Evolutionary conservation across 2,888 invertebrate genomes (phyloP).

Genomic region (Pocota personata): DNA sequence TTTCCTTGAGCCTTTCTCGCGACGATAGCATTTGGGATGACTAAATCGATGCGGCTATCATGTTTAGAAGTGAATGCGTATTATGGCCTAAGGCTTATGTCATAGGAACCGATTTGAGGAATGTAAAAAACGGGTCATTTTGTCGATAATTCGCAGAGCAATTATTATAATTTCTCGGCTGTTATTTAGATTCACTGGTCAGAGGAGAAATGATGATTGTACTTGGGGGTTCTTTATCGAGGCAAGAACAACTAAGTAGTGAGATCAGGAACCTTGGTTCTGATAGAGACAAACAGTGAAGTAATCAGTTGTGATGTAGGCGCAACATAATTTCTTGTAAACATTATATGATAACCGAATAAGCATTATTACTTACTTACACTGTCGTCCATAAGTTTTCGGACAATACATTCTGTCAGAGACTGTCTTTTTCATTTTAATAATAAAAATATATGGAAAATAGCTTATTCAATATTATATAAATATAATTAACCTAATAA

Average conservation of each 20-base stretch:
- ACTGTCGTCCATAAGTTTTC: no score
- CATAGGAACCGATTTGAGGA: constrained; percentile 28
- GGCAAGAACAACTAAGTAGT: neutral
- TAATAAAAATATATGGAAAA: no score
- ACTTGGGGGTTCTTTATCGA: neutral
- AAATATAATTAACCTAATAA: no score
- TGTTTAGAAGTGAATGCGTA: neutral
- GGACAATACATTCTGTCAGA: no score
- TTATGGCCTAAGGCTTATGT: constrained; percentile 53
- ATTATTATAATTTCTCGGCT: neutral
- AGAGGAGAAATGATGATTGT: neutral
- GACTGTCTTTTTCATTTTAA: no score
- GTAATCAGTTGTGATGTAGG: neutral
- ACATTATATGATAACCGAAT: no score
- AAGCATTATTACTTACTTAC: no score
- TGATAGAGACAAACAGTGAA: neutral
- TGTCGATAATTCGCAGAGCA: neutral
- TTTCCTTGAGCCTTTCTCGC: neutral
- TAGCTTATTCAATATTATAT: no score
- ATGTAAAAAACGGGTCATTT: neutral
- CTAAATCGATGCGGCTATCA: constrained; percentile 46
- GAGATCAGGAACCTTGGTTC: neutral
- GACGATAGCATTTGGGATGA: constrained; percentile 11
- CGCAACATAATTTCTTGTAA: no score
- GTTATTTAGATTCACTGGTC: neutral